Conservation (phyloP, 2,888 invertebrate genomes). For the Aphodius sticticus region DNA sequence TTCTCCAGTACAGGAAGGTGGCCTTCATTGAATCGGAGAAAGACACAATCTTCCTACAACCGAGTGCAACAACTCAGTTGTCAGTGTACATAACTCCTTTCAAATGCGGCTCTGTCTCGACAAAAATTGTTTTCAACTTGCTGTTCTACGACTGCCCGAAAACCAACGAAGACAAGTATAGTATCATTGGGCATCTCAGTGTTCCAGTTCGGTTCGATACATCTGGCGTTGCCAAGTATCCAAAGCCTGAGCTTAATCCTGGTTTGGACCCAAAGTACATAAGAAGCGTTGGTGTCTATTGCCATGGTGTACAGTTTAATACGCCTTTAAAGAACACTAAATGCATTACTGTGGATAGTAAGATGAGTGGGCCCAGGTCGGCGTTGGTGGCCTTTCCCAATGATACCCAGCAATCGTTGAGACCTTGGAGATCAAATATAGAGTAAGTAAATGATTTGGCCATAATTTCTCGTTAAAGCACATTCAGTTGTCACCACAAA, state of each 20-base stretch:
- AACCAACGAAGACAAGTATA: slow-evolving; percentile 28
- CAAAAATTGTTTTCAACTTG: slow-evolving; percentile 48
- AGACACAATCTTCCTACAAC: slow-evolving; percentile 40
- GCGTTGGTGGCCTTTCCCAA: slow-evolving; percentile 58
- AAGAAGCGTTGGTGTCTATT: slow-evolving; percentile 54
- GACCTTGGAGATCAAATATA: slow-evolving; percentile 49
- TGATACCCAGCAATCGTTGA: slow-evolving; percentile 50
- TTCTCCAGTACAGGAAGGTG: slow-evolving; percentile 47
- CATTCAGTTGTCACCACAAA: neutral
- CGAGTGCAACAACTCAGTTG: slow-evolving; percentile 41
- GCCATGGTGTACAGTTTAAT: slow-evolving; percentile 51
- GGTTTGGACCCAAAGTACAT: slow-evolving; percentile 54
- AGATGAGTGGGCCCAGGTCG: slow-evolving; percentile 40
- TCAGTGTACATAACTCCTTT: slow-evolving; percentile 45
- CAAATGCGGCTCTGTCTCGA: slow-evolving; percentile 44
- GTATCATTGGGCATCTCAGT: slow-evolving; percentile 40
- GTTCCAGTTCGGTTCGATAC: slow-evolving; percentile 40
- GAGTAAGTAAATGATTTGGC: slow-evolving; percentile 31
- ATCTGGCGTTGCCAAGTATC: slow-evolving; percentile 25
- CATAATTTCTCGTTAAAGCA: slow-evolving; percentile 16
- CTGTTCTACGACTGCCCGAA: slow-evolving; percentile 41
- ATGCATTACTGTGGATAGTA: slow-evolving; percentile 45
- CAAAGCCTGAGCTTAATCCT: slow-evolving; percentile 49
- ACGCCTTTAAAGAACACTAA: slow-evolving; percentile 46
- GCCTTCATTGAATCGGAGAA: slow-evolving; percentile 50